A percentile compares a stretch with the other conserved stretches of the same genome.
Conservation (phyloP, 2,113 vertebrate species). For the Anarhynchus alexandrinus region DNA sequence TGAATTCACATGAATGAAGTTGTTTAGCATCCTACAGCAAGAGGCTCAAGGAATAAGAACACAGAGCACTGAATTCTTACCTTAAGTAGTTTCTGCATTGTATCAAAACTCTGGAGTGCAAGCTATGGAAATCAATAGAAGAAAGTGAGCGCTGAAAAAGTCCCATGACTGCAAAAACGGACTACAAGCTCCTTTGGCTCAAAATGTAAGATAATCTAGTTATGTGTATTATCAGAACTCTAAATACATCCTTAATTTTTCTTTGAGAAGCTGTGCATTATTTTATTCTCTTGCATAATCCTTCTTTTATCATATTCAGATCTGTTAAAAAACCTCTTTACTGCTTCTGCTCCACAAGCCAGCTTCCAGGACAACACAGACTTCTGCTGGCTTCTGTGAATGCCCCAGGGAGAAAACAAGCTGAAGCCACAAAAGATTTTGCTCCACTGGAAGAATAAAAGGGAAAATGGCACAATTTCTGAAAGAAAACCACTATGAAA, state of each 20-base stretch:
- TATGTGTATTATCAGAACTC: background rate
- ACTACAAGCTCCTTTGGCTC: background rate
- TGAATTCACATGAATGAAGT: background rate
- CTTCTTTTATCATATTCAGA: background rate
- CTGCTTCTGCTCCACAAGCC: background rate
- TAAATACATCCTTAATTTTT: background rate
- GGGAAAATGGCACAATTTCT: background rate
- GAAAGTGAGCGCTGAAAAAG: background rate
- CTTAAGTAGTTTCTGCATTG: slow-evolving; percentile 90
- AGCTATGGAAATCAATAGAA: slow-evolving; percentile 73
- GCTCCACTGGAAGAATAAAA: background rate
- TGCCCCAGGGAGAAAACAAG: background rate
- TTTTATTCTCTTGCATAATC: background rate
- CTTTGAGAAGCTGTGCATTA: background rate
- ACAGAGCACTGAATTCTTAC: slow-evolving; percentile 55
- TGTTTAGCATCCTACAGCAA: background rate
- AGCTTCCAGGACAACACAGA: background rate
- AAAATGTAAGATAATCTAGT: background rate
- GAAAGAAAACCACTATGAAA: background rate
- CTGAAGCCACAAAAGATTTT: background rate
- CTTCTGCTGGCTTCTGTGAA: background rate
- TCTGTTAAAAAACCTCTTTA: slow-evolving; percentile 8
- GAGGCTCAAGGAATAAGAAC: background rate
- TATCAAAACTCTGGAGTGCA: slow-evolving; percentile 89
- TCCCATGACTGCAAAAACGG: background rate